Percentiles rank a stretch among this genome's conserved stretches.
phyloP scores from a whole-genome alignment of 2,797 vertebrate genomes.

The Molothrus aeneus region DNA sequence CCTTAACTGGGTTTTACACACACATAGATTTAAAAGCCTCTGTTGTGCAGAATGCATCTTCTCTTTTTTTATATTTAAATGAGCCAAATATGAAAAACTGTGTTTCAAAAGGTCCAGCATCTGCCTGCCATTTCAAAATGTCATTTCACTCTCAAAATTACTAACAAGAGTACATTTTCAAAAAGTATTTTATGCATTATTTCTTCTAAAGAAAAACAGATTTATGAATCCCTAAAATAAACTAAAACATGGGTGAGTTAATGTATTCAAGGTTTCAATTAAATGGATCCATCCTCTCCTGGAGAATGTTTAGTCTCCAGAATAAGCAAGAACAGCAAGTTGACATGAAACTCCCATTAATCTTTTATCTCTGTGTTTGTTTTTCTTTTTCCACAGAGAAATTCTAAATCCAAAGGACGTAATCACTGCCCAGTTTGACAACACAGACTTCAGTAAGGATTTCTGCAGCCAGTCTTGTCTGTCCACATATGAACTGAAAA shows the following conservation, averaged over 20 bases:
- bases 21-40: background rate
- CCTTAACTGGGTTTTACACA: background rate
- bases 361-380: background rate
- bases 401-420: slow-evolving; percentile 90
- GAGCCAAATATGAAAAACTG: background rate
- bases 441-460: slow-evolving; percentile 83
- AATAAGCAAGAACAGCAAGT: background rate
- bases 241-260: background rate
- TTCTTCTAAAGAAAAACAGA: background rate
- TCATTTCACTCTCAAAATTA: background rate
- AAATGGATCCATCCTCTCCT: background rate
- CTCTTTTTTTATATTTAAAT: background rate
- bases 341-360: background rate
- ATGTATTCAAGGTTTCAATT: background rate
- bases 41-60: background rate
- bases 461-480: slow-evolving; percentile 94
- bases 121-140: background rate
- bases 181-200: background rate
- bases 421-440: slow-evolving; percentile 89
- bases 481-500: slow-evolving; percentile 84
- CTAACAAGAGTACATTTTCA: background rate
- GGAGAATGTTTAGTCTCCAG: background rate
- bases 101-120: background rate
- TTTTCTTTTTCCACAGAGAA: slow-evolving; percentile 75
- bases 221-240: background rate